Evolutionary conservation across 2,113 vertebrate genomes (phyloP).

Genomic region (Cyprinus carpio): DNA sequence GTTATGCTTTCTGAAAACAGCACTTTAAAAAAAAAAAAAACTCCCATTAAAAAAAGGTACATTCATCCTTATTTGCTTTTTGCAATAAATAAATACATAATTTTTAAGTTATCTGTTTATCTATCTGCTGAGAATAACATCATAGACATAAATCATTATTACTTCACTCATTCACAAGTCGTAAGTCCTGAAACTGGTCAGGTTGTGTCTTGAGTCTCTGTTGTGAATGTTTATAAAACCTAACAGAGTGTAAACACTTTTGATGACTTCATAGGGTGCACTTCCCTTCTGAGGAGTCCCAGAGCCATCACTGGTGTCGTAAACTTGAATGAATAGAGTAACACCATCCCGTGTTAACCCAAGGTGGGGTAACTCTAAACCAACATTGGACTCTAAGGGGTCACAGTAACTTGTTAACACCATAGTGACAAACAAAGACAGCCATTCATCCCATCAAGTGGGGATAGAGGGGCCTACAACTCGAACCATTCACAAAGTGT

Average conservation of each 20-base stretch:
- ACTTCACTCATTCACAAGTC: neutral
- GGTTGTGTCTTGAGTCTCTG: neutral
- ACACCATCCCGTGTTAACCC: conserved; percentile 52
- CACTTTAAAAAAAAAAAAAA: neutral
- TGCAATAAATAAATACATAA: neutral
- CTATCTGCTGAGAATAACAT: neutral
- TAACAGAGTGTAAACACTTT: neutral
- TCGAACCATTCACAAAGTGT: neutral
- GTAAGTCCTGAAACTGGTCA: neutral
- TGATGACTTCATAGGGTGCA: conserved; percentile 20
- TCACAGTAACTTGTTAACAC: conserved; percentile 66
- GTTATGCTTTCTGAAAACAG: neutral
- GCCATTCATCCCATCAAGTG: conserved; percentile 29
- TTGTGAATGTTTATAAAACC: neutral
- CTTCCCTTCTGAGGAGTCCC: conserved; percentile 38
- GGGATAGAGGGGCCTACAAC: neutral
- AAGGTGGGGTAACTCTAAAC: conserved; percentile 64
- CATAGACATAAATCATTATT: too few relatives aligned
- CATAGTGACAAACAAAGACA: conserved; percentile 12
- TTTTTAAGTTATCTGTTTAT: neutral
- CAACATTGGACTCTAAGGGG: conserved; percentile 55
- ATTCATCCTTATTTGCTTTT: neutral
- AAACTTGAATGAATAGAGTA: conserved; percentile 49
- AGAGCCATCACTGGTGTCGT: conserved; percentile 51
- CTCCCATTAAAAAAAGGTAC: neutral